Base-by-base conservation (phyloP, 1,140 invertebrate genomes). In the Rhizoglyphus robini region DNA sequence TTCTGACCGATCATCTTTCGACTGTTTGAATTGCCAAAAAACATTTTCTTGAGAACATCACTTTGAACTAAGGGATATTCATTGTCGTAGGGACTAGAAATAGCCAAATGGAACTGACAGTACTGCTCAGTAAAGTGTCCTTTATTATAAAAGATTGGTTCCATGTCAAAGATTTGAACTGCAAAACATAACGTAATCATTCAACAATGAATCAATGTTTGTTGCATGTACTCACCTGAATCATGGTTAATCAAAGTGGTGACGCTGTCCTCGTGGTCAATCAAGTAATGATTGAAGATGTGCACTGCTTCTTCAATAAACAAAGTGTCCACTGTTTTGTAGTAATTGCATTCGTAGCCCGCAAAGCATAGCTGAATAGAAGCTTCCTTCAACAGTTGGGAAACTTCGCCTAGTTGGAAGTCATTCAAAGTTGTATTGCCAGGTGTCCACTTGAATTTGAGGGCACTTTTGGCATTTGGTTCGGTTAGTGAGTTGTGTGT, bases 401-500 rank as follows among this genome's bases (percentile, higher is more conserved):
- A 29, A 11, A 60, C 27, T 20, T 60, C 58, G 27, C 27, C 3
- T 11, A 29, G 1, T 3, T 60, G 15, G 2, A 29, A 38, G 2
- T 60, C 27, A n/a, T 34, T 20, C 4, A 60, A 20, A 34, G 27
- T 60, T 34, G 15, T 46, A 60, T 60, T 32, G 20, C 23, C 51
- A 11, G 51, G 51, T 54, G 8, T 54, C 51, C 51, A 54, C 15
- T 54, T 54, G 20, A 54, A 54, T 32, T 54, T 54, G 8, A 54
- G 20, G 8, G 51, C 51, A 54, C 51, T 32, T 60, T 32, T 60
- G 1, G n/a, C 30, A 20, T 60, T 27, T 4, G 2, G 3, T 23
- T 60, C 51, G 15, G 15, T n/a, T 15, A 60, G 29, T 60, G 58
- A 60, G 29, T 60, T 60, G 29, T 60, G 58, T 4, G 58, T 60